These are phyloP conservation scores for Argyresthia albistria DNA, from an alignment of 2,888 invertebrate genomes.

Conservation along the genomic window DNA sequence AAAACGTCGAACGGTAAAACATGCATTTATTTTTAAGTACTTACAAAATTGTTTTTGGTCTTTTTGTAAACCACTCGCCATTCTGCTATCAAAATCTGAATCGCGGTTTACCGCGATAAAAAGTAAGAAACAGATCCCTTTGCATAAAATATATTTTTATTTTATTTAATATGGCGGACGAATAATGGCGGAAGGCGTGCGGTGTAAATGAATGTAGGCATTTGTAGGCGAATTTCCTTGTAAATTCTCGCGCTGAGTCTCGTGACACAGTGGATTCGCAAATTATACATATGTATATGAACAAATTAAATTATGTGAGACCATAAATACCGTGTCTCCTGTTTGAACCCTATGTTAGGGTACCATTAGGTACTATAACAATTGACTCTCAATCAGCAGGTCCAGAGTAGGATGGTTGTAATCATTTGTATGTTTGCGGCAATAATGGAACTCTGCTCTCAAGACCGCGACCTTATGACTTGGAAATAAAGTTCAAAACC, in stretches of 20 bases:
- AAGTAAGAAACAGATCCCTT: background rate
- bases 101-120: background rate
- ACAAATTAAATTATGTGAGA: constrained; percentile 72
- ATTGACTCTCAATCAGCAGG: too few relatives aligned
- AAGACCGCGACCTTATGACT: too few relatives aligned
- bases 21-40: constrained; percentile 9
- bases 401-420: too few relatives aligned
- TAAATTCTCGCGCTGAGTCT: constrained; percentile 61
- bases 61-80: constrained; percentile 4
- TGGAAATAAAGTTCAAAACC: too few relatives aligned
- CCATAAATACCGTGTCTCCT: constrained; percentile 29
- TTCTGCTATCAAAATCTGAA: constrained; percentile 3
- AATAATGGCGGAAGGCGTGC: constrained; percentile 26
- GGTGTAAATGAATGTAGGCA: constrained; percentile 53
- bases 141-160: constrained; percentile 34
- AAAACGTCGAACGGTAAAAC: background rate
- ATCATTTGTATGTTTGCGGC: too few relatives aligned
- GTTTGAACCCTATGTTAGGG: too few relatives aligned
- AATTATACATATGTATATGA: constrained; percentile 72
- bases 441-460: too few relatives aligned
- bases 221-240: constrained; percentile 62
- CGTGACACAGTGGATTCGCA: constrained; percentile 70
- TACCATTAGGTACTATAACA: too few relatives aligned
- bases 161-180: constrained; percentile 46
- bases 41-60: background rate